Conservation (phyloP, 2,888 invertebrate species). For the Periphyllus acericola region DNA sequence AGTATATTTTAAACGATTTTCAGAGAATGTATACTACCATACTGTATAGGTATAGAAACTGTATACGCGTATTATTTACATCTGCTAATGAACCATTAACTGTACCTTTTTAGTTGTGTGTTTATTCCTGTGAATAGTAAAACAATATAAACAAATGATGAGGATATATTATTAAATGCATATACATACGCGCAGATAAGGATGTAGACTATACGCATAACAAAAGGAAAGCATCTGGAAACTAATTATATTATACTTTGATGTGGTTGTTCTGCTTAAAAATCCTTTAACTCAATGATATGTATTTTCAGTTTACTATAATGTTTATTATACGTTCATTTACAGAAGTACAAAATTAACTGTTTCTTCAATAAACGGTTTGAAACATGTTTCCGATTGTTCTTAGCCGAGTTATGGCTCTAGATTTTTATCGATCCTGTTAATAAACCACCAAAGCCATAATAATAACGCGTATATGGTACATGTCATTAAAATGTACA, state of each 20-base stretch:
- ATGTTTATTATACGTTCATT: neutral
- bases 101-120: neutral
- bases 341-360: neutral
- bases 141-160: neutral
- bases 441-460: no score
- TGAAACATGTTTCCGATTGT: neutral
- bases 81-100: neutral
- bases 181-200: neutral
- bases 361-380: neutral
- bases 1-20: neutral
- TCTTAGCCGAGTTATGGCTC: no score
- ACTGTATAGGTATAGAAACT: neutral
- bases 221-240: neutral
- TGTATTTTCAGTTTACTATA: neutral
- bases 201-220: neutral
- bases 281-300: neutral
- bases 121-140: neutral
- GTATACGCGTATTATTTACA: neutral
- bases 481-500: no score
- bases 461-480: no score
- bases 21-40: neutral
- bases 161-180: neutral
- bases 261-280: constrained; percentile 7
- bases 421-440: no score
- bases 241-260: constrained; percentile 29